Evolutionary conservation across 35 echinoderm and acorn worm genomes (phyloP).

Genomic region (Holothuria glaberrima): DNA sequence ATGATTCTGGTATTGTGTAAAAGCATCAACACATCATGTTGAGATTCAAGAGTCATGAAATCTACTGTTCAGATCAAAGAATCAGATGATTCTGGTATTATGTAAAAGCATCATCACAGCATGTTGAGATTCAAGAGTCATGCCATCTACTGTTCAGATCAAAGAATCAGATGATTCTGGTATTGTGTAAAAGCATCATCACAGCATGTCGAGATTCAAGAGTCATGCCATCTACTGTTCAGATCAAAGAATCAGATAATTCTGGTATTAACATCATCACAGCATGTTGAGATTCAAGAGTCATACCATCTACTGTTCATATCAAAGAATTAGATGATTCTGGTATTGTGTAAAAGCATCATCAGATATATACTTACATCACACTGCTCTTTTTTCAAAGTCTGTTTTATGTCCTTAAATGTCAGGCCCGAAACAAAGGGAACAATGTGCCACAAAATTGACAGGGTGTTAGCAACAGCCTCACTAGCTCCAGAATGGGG

Average conservation of each 20-base stretch:
- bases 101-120: background rate
- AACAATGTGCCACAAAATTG: constrained; percentile 90
- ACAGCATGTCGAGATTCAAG: background rate
- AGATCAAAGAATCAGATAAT: no score
- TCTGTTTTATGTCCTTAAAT: constrained; percentile 98
- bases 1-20: background rate
- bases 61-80: no score
- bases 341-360: no score
- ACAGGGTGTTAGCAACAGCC: constrained; percentile 93
- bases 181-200: background rate
- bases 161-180: background rate
- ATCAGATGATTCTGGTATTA: background rate
- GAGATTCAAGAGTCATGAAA: no score
- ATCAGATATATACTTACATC: constrained; percentile 73
- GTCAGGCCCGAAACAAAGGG: constrained; percentile 93
- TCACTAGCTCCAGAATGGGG: constrained; percentile 97
- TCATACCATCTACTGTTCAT: no score
- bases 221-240: no score
- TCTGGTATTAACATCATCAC: background rate
- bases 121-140: no score
- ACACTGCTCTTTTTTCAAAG: constrained; percentile 99
- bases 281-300: background rate
- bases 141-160: no score
- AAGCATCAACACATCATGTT: background rate
- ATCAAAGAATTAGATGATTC: no score